A percentile compares a stretch with the other conserved stretches of the same genome.
These are phyloP conservation scores for Cryptocheilus praepositus DNA, from an alignment of 2,888 invertebrate species.

Conservation along the genomic window DNA sequence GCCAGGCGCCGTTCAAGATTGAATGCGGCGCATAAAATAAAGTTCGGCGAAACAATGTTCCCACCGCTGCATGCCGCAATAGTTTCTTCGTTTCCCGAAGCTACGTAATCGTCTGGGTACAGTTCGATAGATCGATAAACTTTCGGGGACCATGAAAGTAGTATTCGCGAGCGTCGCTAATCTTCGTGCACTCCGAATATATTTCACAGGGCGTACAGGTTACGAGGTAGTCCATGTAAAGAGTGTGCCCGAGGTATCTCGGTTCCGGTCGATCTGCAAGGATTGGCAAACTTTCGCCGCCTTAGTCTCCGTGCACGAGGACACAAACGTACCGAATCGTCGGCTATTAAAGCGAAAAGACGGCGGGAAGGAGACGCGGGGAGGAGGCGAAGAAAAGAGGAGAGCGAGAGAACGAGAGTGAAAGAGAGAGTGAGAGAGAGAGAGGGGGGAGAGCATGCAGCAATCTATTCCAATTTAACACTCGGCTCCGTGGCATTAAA, in stretches of 20 bases:
- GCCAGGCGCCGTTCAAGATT: too few species aligned
- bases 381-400: conserved; percentile 10
- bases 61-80: too few species aligned
- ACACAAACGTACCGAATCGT: conserved; percentile 13
- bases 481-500: conserved; percentile 68
- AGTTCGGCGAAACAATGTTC: too few species aligned
- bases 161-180: too few species aligned
- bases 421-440: conserved; percentile 20
- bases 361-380: conserved; percentile 2
- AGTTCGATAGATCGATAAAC: too few species aligned
- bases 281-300: conserved; percentile 33
- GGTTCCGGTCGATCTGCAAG: conserved; percentile 17
- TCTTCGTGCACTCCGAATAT: too few species aligned
- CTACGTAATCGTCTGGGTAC: too few species aligned
- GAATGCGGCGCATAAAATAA: too few species aligned
- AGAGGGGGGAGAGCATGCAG: conserved; percentile 41
- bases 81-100: too few species aligned
- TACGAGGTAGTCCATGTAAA: too few species aligned
- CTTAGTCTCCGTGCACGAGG: conserved; percentile 17
- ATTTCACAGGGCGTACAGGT: too few species aligned
- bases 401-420: background rate
- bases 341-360: conserved; percentile 24
- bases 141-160: too few species aligned
- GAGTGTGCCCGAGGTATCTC: background rate
- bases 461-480: conserved; percentile 72